Evolutionary conservation across 2,113 vertebrate species (phyloP).

Genomic region (Myotis davidii): DNA sequence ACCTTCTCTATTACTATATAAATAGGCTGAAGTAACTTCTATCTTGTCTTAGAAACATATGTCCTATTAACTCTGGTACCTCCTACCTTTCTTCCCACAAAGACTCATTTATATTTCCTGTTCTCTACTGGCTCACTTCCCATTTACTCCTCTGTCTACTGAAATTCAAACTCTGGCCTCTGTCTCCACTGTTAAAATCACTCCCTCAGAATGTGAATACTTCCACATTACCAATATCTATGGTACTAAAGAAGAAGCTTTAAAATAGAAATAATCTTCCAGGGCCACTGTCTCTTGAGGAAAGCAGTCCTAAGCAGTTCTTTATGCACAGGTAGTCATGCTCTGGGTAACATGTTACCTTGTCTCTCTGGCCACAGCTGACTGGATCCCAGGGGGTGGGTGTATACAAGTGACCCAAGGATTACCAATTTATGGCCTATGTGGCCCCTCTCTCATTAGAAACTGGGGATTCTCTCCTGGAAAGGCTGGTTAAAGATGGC

Average conservation of each 20-base stretch:
- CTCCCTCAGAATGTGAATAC: not conserved
- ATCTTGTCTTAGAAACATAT: not conserved
- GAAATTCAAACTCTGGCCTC: slow-evolving; percentile 13
- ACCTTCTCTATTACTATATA: not conserved
- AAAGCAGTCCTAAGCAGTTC: not conserved
- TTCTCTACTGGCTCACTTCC: not conserved
- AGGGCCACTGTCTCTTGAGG: not conserved
- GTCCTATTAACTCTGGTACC: not conserved
- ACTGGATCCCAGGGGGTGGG: not conserved
- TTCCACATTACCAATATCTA: not conserved
- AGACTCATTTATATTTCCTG: not conserved
- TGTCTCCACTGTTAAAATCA: not conserved
- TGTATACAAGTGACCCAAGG: not conserved
- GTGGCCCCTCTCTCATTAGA: not conserved
- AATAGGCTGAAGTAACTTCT: not conserved
- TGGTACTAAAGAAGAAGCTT: not conserved
- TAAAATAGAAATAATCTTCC: not conserved
- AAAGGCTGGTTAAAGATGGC: not conserved
- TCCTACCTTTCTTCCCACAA: not conserved
- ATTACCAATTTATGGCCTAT: not conserved
- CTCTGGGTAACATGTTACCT: not conserved
- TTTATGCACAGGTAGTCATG: not conserved
- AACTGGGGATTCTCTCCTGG: not conserved
- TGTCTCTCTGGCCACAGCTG: not conserved
- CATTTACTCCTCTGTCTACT: not conserved